These are phyloP conservation scores for Acanthopagrus latus DNA, from an alignment of 2,797 vertebrate species.

Conservation along the genomic window DNA sequence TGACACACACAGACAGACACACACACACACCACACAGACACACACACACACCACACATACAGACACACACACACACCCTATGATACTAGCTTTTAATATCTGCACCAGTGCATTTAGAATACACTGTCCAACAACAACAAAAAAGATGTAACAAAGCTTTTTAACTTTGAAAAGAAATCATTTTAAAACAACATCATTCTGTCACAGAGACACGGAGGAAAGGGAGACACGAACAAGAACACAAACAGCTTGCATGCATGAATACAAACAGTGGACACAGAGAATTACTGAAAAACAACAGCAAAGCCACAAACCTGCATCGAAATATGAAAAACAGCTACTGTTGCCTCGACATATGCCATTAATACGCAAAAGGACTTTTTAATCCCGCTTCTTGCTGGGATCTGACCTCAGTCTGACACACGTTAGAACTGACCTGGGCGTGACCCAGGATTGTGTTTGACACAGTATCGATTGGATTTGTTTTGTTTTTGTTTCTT, in stretches of 20 bases:
- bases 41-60: conserved; percentile 1
- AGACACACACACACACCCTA: conserved; percentile 40
- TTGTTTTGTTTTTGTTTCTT: conserved; percentile 16
- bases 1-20: conserved; percentile 23
- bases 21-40: conserved; percentile 36
- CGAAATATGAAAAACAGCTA: conserved; percentile 81
- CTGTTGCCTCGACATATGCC: conserved; percentile 88
- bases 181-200: conserved; percentile 36
- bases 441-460: conserved; percentile 53
- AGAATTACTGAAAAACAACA: conserved; percentile 69
- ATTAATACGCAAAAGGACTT: conserved; percentile 64
- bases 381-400: conserved; percentile 49
- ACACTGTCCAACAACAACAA: conserved; percentile 31
- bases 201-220: conserved; percentile 43
- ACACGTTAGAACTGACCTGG: conserved; percentile 57
- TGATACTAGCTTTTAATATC: conserved; percentile 70
- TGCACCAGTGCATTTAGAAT: conserved; percentile 53
- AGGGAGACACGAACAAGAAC: conserved; percentile 61
- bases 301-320: conserved; percentile 86
- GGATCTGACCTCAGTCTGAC: conserved; percentile 67
- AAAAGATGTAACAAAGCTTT: conserved; percentile 59
- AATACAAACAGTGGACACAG: conserved; percentile 84
- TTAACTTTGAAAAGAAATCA: conserved; percentile 52
- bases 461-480: conserved; percentile 47
- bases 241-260: conserved; percentile 91